phyloP scores from a whole-genome alignment of 2,797 vertebrate species.

The Morelia viridis region DNA sequence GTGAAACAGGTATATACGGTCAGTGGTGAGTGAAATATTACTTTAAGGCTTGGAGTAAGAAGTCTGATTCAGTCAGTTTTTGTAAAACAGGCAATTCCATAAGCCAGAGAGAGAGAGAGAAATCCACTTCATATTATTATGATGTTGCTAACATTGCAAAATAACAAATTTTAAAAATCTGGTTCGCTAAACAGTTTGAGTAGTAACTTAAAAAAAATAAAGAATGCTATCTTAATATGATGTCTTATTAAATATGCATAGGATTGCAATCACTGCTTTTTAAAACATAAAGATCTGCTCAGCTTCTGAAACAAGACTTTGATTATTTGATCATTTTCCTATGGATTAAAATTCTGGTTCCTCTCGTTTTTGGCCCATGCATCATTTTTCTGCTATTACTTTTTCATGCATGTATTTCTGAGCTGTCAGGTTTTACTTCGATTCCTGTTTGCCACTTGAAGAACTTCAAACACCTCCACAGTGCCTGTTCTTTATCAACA shows the following conservation, averaged over 20 bases:
- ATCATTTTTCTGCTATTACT: background rate
- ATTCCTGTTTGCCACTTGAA: background rate
- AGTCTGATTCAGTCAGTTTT: background rate
- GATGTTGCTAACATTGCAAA: background rate
- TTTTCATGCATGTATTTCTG: background rate
- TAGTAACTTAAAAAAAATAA: background rate
- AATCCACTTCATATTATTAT: too few relatives aligned
- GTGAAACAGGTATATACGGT: background rate
- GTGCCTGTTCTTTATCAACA: conserved; percentile 8
- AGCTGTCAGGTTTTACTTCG: background rate
- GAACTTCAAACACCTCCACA: background rate
- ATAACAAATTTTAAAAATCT: background rate
- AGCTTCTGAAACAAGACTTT: background rate
- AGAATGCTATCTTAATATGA: background rate
- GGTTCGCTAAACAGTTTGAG: background rate
- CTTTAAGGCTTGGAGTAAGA: background rate
- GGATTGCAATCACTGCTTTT: background rate
- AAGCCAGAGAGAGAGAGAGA: background rate
- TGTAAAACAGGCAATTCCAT: background rate
- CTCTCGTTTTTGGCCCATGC: fast-evolving
- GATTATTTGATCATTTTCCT: background rate
- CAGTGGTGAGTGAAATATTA: background rate
- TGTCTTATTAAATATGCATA: background rate
- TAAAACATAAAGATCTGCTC: background rate
- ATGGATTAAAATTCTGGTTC: background rate